A percentile compares a stretch with the other conserved stretches of the same genome.
phyloP scores from a whole-genome alignment of 2,113 vertebrate genomes.

The Chloropsis cyanopogon region DNA sequence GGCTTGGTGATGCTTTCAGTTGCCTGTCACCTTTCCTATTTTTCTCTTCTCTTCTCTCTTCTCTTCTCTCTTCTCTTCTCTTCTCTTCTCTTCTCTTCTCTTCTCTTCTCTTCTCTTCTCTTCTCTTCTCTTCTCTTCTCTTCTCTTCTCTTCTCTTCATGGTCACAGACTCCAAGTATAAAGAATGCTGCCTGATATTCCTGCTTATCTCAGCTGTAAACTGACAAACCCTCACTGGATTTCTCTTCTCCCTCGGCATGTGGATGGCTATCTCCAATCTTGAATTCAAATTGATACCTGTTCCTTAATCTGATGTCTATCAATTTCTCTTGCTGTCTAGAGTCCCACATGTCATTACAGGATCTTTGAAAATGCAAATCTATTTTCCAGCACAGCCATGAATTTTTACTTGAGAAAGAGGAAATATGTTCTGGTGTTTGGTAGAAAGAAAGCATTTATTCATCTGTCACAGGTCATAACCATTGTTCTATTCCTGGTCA shows the following conservation, averaged over 20 bases:
- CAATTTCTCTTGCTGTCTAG: background rate
- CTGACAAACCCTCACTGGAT: background rate
- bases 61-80: background rate
- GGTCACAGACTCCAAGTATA: background rate
- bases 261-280: background rate
- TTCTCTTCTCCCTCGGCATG: background rate
- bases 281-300: background rate
- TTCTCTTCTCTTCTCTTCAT: background rate
- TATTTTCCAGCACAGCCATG: background rate
- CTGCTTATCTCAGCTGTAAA: background rate
- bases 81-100: background rate
- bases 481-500: background rate
- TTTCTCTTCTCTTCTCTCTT: background rate
- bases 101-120: background rate
- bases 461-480: conserved; percentile 18
- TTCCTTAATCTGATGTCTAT: background rate
- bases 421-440: background rate
- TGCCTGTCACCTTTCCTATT: background rate
- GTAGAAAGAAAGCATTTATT: conserved; percentile 6
- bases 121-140: background rate
- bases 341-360: background rate
- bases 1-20: background rate
- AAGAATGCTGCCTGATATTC: background rate
- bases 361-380: background rate
- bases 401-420: conserved; percentile 11